phyloP scores from a whole-genome alignment of 2,113 vertebrate genomes.

The Meleagris gallopavo region DNA sequence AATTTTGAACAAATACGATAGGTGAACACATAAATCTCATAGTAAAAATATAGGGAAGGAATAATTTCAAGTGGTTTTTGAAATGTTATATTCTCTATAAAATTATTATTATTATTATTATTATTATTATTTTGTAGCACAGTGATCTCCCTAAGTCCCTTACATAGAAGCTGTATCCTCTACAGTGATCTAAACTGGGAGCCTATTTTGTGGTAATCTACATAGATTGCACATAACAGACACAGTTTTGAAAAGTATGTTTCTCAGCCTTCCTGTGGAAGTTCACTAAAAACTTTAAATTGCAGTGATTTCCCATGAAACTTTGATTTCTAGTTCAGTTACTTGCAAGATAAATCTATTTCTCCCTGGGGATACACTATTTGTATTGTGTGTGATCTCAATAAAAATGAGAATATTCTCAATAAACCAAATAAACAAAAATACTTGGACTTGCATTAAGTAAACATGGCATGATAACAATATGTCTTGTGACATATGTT shows the following conservation, averaged over 20 bases:
- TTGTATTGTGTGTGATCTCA: background rate
- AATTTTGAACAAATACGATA: background rate
- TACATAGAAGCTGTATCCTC: background rate
- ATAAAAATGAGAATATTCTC: background rate
- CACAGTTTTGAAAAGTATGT: constrained; percentile 35
- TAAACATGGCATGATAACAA: background rate
- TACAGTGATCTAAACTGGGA: background rate
- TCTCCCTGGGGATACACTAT: background rate
- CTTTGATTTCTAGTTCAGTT: background rate
- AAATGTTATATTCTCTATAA: background rate
- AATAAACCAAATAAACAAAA: background rate
- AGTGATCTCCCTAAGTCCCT: background rate
- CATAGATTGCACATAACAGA: background rate
- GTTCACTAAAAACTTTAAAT: background rate
- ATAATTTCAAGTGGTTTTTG: background rate
- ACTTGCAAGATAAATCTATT: background rate
- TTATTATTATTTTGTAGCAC: background rate
- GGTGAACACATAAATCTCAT: background rate
- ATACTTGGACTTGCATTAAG: background rate
- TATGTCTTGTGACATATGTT: background rate
- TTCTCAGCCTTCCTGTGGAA: background rate
- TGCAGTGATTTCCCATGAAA: background rate
- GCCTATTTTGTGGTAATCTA: constrained; percentile 20
- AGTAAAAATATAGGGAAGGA: background rate
- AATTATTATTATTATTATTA: background rate